Percentiles rank a stretch among this genome's conserved stretches.
Evolutionary conservation across 2,113 vertebrate genomes (phyloP).

Genomic region (Gymnorhina tibicen): DNA sequence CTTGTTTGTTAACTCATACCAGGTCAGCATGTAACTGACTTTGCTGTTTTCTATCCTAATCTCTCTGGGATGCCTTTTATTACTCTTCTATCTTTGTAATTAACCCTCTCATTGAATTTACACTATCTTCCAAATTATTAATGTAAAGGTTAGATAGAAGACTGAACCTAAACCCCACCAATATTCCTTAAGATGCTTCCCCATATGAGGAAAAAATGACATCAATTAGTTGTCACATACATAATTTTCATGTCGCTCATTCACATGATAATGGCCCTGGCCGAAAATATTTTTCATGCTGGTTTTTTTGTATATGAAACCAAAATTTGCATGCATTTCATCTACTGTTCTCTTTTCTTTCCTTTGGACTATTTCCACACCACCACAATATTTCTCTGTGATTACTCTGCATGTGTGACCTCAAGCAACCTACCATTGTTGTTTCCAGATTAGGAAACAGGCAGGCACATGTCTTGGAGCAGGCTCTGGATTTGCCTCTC

Average conservation of each 20-base stretch:
- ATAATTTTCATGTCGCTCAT: background rate
- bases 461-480: background rate
- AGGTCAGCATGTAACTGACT: background rate
- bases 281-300: background rate
- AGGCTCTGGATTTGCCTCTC: background rate
- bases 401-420: background rate
- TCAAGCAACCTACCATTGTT: background rate
- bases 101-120: constrained; percentile 1
- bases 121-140: constrained; percentile 8
- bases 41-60: background rate
- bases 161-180: background rate
- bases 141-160: constrained; percentile 12
- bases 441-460: background rate
- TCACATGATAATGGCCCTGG: background rate
- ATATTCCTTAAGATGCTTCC: background rate
- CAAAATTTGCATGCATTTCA: background rate
- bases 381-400: background rate
- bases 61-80: background rate
- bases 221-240: background rate
- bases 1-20: background rate
- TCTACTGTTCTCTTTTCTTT: background rate
- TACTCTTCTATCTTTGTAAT: background rate
- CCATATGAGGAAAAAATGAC: background rate
- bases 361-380: constrained; percentile 3
- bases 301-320: background rate